Evolutionary conservation across 2,113 vertebrate genomes (phyloP).

Genomic region (Sylvietta virens): DNA sequence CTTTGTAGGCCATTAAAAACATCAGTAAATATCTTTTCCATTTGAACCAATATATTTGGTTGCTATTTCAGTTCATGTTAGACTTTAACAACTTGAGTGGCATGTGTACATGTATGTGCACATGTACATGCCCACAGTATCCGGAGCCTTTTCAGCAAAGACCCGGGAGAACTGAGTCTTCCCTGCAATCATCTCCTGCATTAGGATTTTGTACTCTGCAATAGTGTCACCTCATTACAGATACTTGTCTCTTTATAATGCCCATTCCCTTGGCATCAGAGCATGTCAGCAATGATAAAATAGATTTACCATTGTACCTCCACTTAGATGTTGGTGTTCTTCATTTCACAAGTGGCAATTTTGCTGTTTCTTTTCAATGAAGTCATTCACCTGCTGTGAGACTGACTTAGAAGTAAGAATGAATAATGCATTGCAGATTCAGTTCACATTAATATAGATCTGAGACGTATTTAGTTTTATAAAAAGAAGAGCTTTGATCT

Average conservation of each 20-base stretch:
- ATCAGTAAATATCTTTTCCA: not conserved
- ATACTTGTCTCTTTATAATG: not conserved
- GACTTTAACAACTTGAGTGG: not conserved
- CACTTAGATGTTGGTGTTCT: slow-evolving; percentile 40
- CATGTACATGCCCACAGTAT: not conserved
- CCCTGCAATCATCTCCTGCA: not conserved
- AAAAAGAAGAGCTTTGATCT: slow-evolving; percentile 58
- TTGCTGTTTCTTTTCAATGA: slow-evolving; percentile 34
- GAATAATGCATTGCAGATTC: slow-evolving; percentile 46
- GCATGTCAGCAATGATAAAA: slow-evolving; percentile 31
- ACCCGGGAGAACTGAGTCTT: not conserved
- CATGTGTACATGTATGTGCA: not conserved
- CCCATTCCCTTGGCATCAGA: not conserved
- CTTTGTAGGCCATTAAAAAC: not conserved
- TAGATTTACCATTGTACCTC: slow-evolving; percentile 14
- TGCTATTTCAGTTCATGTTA: not conserved
- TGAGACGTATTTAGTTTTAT: slow-evolving; percentile 21
- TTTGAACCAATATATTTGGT: not conserved
- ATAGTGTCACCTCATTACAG: not conserved
- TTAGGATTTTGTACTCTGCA: not conserved
- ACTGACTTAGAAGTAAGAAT: slow-evolving; percentile 5
- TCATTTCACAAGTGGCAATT: slow-evolving; percentile 47
- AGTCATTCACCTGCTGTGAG: slow-evolving; percentile 25
- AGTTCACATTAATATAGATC: slow-evolving; percentile 34
- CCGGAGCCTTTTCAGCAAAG: not conserved